These are phyloP conservation scores for Urocyon cinereoargenteus DNA, from an alignment of 2,797 vertebrate species.

Conservation along the genomic window DNA sequence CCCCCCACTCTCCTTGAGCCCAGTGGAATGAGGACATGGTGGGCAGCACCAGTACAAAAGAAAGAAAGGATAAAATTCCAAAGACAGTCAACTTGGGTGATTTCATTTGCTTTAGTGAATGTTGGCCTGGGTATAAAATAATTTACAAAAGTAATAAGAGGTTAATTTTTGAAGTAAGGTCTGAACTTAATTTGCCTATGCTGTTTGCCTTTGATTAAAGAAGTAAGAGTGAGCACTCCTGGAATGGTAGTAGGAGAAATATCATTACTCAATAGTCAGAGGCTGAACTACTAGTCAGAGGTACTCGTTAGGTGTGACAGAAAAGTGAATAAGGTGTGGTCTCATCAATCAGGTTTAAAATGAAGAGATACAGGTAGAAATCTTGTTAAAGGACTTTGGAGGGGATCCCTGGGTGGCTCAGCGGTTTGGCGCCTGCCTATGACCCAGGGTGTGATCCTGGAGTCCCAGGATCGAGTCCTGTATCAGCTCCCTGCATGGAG, in stretches of 20 bases:
- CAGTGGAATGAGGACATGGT: neutral
- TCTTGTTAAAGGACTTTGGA: neutral
- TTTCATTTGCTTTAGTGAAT: constrained; percentile 8
- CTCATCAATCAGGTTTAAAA: neutral
- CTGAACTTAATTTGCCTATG: neutral
- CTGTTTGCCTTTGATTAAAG: neutral
- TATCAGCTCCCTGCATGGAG: no score
- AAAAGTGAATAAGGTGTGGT: neutral
- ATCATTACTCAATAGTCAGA: neutral
- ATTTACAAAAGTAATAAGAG: neutral
- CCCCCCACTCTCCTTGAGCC: neutral
- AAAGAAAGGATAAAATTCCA: neutral
- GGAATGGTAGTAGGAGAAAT: neutral
- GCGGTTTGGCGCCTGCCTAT: no score
- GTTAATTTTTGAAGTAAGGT: constrained; percentile 23
- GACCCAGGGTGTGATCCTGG: no score
- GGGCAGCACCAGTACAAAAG: no score
- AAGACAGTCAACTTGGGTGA: neutral
- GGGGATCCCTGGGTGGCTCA: no score
- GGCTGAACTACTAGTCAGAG: neutral
- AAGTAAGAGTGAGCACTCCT: neutral
- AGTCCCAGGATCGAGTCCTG: no score
- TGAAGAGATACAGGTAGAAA: neutral
- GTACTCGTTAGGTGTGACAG: no score
- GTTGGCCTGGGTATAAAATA: neutral